Evolutionary conservation across 2,888 invertebrate species (phyloP).

Genomic region (Ethmia dodecea): DNA sequence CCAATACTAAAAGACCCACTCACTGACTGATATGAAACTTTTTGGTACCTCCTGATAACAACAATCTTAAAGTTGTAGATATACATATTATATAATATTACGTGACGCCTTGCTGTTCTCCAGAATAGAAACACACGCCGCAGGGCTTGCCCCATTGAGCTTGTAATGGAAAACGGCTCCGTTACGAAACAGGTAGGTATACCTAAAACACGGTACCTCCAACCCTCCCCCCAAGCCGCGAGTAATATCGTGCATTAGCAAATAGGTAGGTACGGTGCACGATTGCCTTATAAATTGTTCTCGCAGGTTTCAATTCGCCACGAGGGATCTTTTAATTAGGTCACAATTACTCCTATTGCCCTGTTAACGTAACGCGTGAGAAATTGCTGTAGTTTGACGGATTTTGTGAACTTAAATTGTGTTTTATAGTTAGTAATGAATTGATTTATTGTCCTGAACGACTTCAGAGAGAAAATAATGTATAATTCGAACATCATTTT

Average conservation of each 20-base stretch:
- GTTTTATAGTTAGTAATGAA: too few species aligned
- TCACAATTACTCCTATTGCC: slow-evolving; percentile 12
- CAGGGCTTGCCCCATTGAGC: slow-evolving; percentile 55
- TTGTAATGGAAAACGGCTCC: slow-evolving; percentile 43
- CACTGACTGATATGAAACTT: too few species aligned
- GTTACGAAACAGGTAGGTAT: slow-evolving; percentile 37
- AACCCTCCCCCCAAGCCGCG: slow-evolving; percentile 30
- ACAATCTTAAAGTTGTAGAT: too few species aligned
- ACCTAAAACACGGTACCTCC: slow-evolving; percentile 14
- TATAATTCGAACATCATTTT: too few species aligned
- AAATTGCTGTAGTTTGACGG: too few species aligned
- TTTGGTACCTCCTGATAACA: too few species aligned
- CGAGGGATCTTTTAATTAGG: slow-evolving; percentile 39
- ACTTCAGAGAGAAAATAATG: too few species aligned
- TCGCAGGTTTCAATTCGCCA: slow-evolving; percentile 32
- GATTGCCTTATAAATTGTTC: slow-evolving; percentile 46
- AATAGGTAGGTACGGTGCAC: slow-evolving; percentile 44
- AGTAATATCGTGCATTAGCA: slow-evolving; percentile 45
- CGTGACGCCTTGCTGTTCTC: slow-evolving; percentile 52
- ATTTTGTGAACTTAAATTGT: too few species aligned
- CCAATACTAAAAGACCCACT: too few species aligned
- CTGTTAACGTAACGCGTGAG: slow-evolving; percentile 6
- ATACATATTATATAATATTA: too few species aligned
- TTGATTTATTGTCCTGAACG: too few species aligned
- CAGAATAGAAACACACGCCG: slow-evolving; percentile 54